phyloP scores from a whole-genome alignment of 1,140 invertebrate genomes.

The Ridgeia piscesae region DNA sequence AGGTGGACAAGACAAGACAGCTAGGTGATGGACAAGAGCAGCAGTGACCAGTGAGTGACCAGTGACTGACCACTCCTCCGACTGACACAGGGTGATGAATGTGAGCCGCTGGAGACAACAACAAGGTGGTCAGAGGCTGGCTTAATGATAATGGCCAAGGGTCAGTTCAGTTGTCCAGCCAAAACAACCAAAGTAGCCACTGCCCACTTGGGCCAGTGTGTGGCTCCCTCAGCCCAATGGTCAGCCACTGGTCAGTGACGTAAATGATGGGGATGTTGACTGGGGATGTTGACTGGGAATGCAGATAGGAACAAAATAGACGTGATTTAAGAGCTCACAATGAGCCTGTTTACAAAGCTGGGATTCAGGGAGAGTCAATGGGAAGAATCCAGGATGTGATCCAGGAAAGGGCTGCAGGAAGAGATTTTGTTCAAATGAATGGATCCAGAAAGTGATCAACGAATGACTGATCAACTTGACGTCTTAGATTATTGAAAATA shows the following conservation, averaged over 20 bases:
- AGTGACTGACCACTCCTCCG: background rate
- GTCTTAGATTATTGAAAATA: too few species aligned
- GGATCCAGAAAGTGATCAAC: background rate
- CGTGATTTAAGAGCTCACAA: background rate
- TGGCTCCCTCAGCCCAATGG: background rate
- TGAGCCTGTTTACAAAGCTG: background rate
- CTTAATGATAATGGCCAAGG: background rate
- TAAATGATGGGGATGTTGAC: slow-evolving; percentile 5
- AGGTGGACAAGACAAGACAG: background rate
- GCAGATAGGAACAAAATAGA: background rate
- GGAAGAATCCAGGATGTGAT: background rate
- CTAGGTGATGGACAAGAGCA: background rate
- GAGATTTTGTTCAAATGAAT: too few species aligned
- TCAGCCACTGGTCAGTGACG: too few species aligned
- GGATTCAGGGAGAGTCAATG: background rate
- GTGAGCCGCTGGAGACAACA: background rate
- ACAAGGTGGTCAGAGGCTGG: background rate
- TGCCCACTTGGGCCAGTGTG: background rate
- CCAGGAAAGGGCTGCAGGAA: background rate
- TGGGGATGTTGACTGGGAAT: background rate
- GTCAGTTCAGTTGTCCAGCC: background rate
- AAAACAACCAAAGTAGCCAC: background rate
- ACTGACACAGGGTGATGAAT: background rate
- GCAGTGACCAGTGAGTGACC: background rate
- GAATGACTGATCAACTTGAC: too few species aligned